phyloP scores from a whole-genome alignment of 2,797 vertebrate genomes.

The Pithecia hirsuta region DNA sequence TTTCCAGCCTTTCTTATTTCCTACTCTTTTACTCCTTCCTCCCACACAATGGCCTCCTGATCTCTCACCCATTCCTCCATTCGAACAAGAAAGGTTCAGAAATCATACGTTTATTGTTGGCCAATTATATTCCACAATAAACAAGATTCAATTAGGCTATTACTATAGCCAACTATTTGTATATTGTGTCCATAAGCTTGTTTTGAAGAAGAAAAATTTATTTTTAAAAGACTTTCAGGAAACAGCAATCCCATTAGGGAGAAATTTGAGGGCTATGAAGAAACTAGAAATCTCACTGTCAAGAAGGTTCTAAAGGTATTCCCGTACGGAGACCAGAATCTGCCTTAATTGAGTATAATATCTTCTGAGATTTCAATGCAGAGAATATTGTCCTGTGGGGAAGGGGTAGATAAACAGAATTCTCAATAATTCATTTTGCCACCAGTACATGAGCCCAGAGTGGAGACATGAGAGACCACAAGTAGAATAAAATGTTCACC shows the following conservation, averaged over 20 bases:
- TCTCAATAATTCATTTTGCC: conserved; percentile 16
- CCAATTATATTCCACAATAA: conserved; percentile 19
- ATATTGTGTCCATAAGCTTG: background rate
- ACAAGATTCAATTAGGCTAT: background rate
- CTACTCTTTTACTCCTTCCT: background rate
- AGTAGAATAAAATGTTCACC: conserved; percentile 35
- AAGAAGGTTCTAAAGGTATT: background rate
- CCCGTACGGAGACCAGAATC: background rate
- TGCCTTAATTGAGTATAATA: background rate
- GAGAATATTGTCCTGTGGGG: background rate
- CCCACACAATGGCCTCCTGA: background rate
- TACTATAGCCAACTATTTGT: background rate
- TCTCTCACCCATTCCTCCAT: background rate
- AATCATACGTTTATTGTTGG: background rate
- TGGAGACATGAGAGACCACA: background rate
- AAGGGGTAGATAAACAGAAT: background rate
- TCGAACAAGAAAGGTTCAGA: background rate
- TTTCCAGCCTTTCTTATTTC: background rate
- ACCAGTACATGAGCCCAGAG: background rate
- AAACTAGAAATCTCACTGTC: background rate
- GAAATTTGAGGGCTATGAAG: background rate
- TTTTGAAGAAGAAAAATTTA: background rate
- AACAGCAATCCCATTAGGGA: background rate
- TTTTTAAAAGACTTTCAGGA: conserved; percentile 23
- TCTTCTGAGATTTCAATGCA: background rate